phyloP scores from a whole-genome alignment of 2,797 vertebrate genomes.

The Xenentodon cancila region DNA sequence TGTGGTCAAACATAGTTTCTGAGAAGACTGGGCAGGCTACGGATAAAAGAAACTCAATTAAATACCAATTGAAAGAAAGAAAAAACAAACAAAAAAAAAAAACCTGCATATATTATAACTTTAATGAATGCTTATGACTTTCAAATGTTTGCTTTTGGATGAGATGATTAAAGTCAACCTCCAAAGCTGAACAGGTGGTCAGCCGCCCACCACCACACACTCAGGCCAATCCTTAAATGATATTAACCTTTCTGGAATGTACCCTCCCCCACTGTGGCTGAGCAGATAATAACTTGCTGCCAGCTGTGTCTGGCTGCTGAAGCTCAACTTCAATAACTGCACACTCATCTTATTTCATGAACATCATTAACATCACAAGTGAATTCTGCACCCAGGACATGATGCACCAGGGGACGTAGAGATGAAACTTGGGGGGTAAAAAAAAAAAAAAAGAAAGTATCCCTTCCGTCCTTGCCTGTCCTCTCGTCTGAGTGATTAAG shows the following conservation, averaged over 20 bases:
- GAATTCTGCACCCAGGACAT: slow-evolving; percentile 43
- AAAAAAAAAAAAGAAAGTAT: slow-evolving; percentile 10
- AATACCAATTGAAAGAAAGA: not conserved
- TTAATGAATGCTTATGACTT: slow-evolving; percentile 54
- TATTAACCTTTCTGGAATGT: slow-evolving; percentile 74
- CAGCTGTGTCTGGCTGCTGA: slow-evolving; percentile 75
- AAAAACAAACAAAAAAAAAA: not conserved
- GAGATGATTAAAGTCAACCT: slow-evolving; percentile 59
- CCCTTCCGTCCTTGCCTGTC: slow-evolving; percentile 62
- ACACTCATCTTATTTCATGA: slow-evolving; percentile 65
- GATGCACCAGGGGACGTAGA: slow-evolving; percentile 33
- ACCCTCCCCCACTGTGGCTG: slow-evolving; percentile 61
- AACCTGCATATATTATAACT: slow-evolving; percentile 9
- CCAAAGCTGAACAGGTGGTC: slow-evolving; percentile 76
- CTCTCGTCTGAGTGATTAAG: slow-evolving; percentile 68
- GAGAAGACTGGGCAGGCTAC: slow-evolving; percentile 10
- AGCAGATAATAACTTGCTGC: slow-evolving; percentile 63
- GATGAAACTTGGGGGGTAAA: slow-evolving; percentile 19
- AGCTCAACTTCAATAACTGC: slow-evolving; percentile 60
- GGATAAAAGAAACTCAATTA: not conserved
- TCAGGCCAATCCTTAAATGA: slow-evolving; percentile 71
- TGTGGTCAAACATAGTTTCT: slow-evolving; percentile 22
- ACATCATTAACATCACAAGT: slow-evolving; percentile 59
- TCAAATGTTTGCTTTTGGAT: slow-evolving; percentile 55
- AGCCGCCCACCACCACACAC: slow-evolving; percentile 64